Base-by-base conservation (phyloP, 2,113 vertebrate genomes). In the Thomomys bottae region DNA sequence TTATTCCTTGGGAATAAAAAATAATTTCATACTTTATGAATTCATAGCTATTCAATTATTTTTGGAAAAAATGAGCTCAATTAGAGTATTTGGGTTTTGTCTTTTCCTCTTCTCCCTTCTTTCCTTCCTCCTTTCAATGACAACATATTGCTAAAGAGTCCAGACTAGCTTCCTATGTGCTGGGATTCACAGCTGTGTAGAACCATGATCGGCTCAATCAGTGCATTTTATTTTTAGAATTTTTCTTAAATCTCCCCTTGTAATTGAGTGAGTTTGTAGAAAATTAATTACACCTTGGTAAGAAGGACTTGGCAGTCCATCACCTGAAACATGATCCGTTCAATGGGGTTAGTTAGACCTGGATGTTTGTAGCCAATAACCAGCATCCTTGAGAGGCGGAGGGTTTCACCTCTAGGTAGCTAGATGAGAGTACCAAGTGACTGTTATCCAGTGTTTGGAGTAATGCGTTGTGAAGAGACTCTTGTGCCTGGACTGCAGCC, bases 391-490 rank as follows among this genome's bases (percentile, higher is more conserved):
- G 72, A 86, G 30, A 49, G 49, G 7, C 8, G 0, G 32, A 75
- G 21, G 32, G 34, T 8, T 26, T 71, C 7, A 15, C 14, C 8
- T 79, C 71, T 20, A 36, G 38, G 72, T 42, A 26, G 66, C 42
- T 5, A 24, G 24, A 23, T 12, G 1, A 26, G 5, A 73, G 59
- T 36, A 38, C 6, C 32, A 34, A 11, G 2, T 54, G 49, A 15
- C 49, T 54, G 18, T 54, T 54, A 1, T 38, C 21, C 30, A 61
- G 26, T 9, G 3, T 42, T 17, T 77, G 54, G 26, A 77, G 5
- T 1, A 9, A 73, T 30, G 18, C 1, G 0, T 7, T 5, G 0
- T 36, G n/a, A 54, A 15, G n/a, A 61, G 23, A 32, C 32, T 21
- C 57, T 38, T 42, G 34, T 30, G 71, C 21, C 10, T 26, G 68